Percentiles rank a stretch among this genome's conserved stretches.
These are phyloP conservation scores for Penaeus japonicus DNA, from an alignment of 1,140 invertebrate genomes.

Conservation along the genomic window DNA sequence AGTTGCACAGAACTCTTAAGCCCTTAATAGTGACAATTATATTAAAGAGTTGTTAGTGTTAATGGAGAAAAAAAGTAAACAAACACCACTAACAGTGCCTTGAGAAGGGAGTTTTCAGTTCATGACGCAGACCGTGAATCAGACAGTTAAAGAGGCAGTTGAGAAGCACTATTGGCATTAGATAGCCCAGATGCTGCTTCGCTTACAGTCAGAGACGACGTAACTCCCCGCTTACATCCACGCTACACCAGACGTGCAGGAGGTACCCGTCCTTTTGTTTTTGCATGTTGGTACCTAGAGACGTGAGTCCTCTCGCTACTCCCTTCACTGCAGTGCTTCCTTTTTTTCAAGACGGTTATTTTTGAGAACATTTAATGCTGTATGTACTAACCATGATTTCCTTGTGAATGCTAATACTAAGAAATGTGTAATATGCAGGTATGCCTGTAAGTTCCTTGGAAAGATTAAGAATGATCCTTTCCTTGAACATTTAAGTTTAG, in stretches of 20 bases:
- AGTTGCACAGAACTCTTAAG: constrained; percentile 33
- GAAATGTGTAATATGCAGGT: too few species aligned
- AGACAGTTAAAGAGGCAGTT: constrained; percentile 18
- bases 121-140: constrained; percentile 45
- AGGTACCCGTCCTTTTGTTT: constrained; percentile 41
- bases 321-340: too few species aligned
- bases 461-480: too few species aligned
- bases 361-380: too few species aligned
- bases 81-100: constrained; percentile 27
- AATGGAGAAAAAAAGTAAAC: background rate
- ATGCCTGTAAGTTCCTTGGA: too few species aligned
- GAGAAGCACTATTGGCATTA: constrained; percentile 30
- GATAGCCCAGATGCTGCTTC: constrained; percentile 37
- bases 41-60: background rate
- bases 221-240: constrained; percentile 40
- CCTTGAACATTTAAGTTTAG: too few species aligned
- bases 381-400: too few species aligned
- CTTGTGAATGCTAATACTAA: too few species aligned
- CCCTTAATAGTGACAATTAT: constrained; percentile 23
- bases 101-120: constrained; percentile 39
- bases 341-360: too few species aligned
- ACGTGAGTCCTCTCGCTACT: background rate
- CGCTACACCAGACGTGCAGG: constrained; percentile 8
- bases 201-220: background rate
- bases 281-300: constrained; percentile 43